Evolutionary conservation across 2,113 vertebrate species (phyloP).

Genomic region (Zapus hudsonius): DNA sequence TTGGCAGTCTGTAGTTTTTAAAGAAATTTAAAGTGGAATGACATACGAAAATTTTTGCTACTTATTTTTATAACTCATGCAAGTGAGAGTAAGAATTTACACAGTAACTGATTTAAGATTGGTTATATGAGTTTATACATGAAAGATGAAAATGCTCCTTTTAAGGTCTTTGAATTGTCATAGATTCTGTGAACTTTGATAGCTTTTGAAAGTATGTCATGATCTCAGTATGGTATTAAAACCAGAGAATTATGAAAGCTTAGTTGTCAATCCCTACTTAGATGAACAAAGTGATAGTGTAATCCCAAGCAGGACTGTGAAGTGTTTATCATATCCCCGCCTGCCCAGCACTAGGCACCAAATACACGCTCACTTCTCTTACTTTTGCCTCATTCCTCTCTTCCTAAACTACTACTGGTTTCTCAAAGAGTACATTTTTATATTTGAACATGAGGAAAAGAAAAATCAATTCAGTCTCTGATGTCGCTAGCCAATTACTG

Average conservation of each 20-base stretch:
- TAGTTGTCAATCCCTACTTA: not conserved
- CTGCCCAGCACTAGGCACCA: not conserved
- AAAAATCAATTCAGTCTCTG: constrained; percentile 30
- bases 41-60: not conserved
- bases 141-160: constrained; percentile 15
- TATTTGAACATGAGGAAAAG: not conserved
- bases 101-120: constrained; percentile 6
- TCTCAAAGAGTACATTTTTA: not conserved
- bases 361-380: constrained; percentile 5
- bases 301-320: not conserved
- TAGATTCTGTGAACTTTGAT: constrained; percentile 5
- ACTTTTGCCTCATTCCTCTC: not conserved
- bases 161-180: constrained; percentile 13
- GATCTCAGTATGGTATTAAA: not conserved
- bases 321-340: not conserved
- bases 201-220: constrained; percentile 52
- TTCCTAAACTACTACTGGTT: not conserved
- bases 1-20: constrained; percentile 5
- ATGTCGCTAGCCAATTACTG: not conserved
- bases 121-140: not conserved
- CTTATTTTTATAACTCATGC: constrained; percentile 21
- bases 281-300: not conserved
- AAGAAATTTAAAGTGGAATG: constrained; percentile 8
- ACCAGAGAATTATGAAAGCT: not conserved
- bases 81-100: constrained; percentile 21